These are phyloP conservation scores for Melanophora roralis DNA, from an alignment of 2,888 invertebrate species.

Conservation along the genomic window DNA sequence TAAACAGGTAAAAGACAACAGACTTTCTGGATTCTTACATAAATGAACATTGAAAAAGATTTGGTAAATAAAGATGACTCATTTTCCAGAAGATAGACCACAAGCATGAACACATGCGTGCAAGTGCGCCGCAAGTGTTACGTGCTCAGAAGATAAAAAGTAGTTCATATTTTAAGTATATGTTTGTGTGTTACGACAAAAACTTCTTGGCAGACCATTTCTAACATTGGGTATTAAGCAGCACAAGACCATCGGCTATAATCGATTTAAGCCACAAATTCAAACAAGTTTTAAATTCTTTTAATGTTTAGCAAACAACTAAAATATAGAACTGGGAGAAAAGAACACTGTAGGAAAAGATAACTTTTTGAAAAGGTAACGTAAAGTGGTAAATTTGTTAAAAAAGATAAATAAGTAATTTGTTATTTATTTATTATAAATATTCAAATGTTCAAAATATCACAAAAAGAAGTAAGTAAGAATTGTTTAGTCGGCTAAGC, in stretches of 20 bases:
- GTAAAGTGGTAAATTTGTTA: too few species aligned
- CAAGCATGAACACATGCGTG: constrained; percentile 35
- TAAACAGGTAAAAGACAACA: constrained; percentile 34
- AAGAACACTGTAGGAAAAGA: constrained; percentile 38
- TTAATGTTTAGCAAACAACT: constrained; percentile 27
- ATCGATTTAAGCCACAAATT: constrained; percentile 25
- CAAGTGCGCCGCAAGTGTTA: constrained; percentile 49
- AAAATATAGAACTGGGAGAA: neutral
- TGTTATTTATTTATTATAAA: too few species aligned
- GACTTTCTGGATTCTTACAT: constrained; percentile 29
- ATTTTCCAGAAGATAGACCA: neutral
- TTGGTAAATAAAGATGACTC: constrained; percentile 59
- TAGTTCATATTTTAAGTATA: neutral
- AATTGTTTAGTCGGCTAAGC: too few species aligned
- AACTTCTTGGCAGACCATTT: constrained; percentile 35
- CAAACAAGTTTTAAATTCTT: constrained; percentile 55
- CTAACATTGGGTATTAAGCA: constrained; percentile 22
- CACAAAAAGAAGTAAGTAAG: too few species aligned
- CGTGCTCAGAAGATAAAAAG: constrained; percentile 12
- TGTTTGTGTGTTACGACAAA: neutral
- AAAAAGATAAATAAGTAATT: too few species aligned
- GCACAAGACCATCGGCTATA: constrained; percentile 17
- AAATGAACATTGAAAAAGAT: constrained; percentile 8
- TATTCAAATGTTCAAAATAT: too few species aligned
- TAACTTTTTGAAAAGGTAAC: too few species aligned